These are phyloP conservation scores for Drosophila subquinaria DNA, from an alignment of 2,888 invertebrate genomes.

Conservation along the genomic window DNA sequence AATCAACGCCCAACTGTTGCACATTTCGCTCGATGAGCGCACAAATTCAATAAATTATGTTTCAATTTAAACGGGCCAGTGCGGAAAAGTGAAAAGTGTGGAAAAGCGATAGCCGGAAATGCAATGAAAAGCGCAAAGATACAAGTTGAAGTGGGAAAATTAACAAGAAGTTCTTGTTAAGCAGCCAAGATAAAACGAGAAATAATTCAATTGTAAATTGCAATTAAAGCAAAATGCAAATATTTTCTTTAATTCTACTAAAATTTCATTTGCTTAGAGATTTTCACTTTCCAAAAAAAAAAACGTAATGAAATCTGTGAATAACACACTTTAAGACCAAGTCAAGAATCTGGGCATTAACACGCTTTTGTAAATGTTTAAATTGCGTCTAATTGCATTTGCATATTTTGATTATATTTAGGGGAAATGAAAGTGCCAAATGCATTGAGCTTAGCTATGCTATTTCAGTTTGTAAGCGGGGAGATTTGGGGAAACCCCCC, in stretches of 20 bases:
- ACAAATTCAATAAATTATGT: constrained; percentile 73
- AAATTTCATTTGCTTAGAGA: constrained; percentile 3
- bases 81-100: not conserved
- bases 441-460: constrained; percentile 52
- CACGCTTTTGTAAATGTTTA: constrained; percentile 51
- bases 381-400: constrained; percentile 71
- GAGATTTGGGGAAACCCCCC: not conserved
- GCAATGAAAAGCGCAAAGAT: constrained; percentile 7
- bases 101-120: constrained; percentile 20
- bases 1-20: constrained; percentile 68
- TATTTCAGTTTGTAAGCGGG: not conserved
- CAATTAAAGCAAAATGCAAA: constrained; percentile 28
- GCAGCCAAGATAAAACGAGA: not conserved
- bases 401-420: constrained; percentile 75
- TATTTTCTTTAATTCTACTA: constrained; percentile 30
- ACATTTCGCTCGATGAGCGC: constrained; percentile 41
- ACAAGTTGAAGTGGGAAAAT: not conserved
- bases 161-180: constrained; percentile 6
- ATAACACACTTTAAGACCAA: constrained; percentile 22
- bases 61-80: constrained; percentile 46
- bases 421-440: constrained; percentile 73
- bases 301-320: constrained; percentile 20
- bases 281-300: constrained; percentile 17
- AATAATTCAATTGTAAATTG: constrained; percentile 24
- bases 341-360: constrained; percentile 47